Conservation (phyloP, 2,888 invertebrate species). For the Zygogramma bicolorata region DNA sequence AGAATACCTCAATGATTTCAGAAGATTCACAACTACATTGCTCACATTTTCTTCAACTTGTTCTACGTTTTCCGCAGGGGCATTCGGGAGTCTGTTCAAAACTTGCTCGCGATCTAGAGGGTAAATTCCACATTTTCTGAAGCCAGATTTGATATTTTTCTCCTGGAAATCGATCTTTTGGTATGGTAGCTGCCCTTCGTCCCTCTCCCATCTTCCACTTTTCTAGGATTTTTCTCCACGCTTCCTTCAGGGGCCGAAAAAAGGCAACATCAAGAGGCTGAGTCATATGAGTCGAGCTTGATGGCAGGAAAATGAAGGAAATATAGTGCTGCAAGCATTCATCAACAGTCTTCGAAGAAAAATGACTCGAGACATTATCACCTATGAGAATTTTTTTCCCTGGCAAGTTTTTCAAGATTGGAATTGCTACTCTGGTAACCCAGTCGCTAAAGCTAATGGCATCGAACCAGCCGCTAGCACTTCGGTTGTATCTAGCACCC, state of each 20-base stretch:
- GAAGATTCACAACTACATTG: slow-evolving; percentile 5
- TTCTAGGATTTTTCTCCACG: slow-evolving; percentile 16
- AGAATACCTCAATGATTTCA: not conserved
- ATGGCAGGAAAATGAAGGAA: slow-evolving; percentile 1
- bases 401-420: slow-evolving; percentile 7
- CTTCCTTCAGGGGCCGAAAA: slow-evolving; percentile 19
- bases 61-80: not conserved
- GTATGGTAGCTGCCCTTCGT: slow-evolving; percentile 8
- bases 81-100: not conserved
- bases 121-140: slow-evolving; percentile 3
- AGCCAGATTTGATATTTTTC: slow-evolving; percentile 2
- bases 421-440: slow-evolving; percentile 20
- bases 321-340: slow-evolving; percentile 7
- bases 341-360: slow-evolving; percentile 2
- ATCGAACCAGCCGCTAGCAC: slow-evolving; percentile 30
- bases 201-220: slow-evolving; percentile 19
- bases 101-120: slow-evolving; percentile 1
- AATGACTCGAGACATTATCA: slow-evolving; percentile 13
- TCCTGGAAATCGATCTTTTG: slow-evolving; percentile 4
- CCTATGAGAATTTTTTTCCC: slow-evolving; percentile 15
- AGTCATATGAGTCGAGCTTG: slow-evolving; percentile 7
- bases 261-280: not conserved
- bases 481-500: slow-evolving; percentile 14
- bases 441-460: slow-evolving; percentile 20
- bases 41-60: slow-evolving; percentile 17